Evolutionary conservation across 2,113 vertebrate species (phyloP).

Genomic region (Ia io): DNA sequence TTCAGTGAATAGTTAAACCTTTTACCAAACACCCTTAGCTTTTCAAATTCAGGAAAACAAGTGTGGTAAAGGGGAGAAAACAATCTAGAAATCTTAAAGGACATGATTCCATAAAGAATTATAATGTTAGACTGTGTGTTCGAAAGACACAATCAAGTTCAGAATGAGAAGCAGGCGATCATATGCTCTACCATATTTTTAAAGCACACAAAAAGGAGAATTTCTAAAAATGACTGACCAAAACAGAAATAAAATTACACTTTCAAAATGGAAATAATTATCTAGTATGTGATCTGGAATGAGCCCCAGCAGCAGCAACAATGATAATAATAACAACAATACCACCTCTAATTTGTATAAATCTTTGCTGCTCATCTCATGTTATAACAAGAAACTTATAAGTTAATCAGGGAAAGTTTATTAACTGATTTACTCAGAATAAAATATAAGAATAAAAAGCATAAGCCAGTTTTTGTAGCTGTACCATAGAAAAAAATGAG

Average conservation of each 20-base stretch:
- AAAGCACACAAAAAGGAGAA: not conserved
- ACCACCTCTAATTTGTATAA: not conserved
- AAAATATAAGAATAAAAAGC: constrained; percentile 2
- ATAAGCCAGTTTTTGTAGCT: not conserved
- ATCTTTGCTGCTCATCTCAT: not conserved
- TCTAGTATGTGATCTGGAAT: not conserved
- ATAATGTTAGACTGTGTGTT: constrained; percentile 7
- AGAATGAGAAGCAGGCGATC: not conserved
- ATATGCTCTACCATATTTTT: not conserved
- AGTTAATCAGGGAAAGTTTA: not conserved
- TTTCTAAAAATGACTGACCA: not conserved
- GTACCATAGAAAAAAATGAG: not conserved
- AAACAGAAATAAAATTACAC: not conserved
- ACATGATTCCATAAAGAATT: constrained; percentile 24
- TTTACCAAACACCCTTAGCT: not conserved
- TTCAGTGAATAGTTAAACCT: not conserved
- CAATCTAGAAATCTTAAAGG: not conserved
- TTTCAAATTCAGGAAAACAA: constrained; percentile 42
- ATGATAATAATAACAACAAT: not conserved
- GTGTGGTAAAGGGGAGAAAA: not conserved
- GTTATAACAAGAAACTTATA: not conserved
- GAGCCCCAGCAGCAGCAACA: not conserved
- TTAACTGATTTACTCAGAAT: constrained; percentile 4
- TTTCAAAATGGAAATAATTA: not conserved
- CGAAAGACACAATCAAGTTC: constrained; percentile 37